Evolutionary conservation across 2,797 vertebrate genomes (phyloP).

Genomic region (Tapera naevia): DNA sequence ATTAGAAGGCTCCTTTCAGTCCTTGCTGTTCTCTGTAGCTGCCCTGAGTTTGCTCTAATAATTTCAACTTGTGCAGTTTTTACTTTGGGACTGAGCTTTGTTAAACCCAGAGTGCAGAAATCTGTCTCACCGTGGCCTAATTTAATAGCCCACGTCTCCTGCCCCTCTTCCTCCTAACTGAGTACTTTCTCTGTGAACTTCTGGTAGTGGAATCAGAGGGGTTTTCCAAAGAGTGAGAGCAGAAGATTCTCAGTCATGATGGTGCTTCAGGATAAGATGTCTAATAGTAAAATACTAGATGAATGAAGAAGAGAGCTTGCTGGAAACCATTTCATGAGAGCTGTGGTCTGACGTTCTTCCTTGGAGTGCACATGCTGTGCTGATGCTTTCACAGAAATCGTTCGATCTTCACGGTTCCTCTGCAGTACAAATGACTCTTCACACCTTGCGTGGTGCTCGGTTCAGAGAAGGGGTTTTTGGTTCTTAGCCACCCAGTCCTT

Average conservation of each 20-base stretch:
- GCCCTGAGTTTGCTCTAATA: neutral
- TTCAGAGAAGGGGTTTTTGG: neutral
- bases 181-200: neutral
- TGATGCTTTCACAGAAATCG: neutral
- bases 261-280: neutral
- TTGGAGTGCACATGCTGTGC: neutral
- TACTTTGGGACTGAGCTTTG: neutral
- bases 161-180: neutral
- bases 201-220: neutral
- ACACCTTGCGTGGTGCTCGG: neutral
- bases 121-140: rapidly evolving
- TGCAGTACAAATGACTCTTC: neutral
- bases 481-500: neutral
- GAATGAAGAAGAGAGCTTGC: neutral
- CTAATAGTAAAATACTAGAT: neutral
- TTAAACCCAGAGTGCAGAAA: neutral
- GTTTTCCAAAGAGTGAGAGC: neutral
- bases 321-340: neutral
- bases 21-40: neutral
- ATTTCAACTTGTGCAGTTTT: neutral
- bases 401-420: neutral
- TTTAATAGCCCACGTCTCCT: neutral
- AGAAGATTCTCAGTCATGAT: neutral
- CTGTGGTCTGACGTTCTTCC: neutral
- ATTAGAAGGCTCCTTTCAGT: neutral